Evolutionary conservation across 2,113 vertebrate species (phyloP).

Genomic region (Leuciscus idus): DNA sequence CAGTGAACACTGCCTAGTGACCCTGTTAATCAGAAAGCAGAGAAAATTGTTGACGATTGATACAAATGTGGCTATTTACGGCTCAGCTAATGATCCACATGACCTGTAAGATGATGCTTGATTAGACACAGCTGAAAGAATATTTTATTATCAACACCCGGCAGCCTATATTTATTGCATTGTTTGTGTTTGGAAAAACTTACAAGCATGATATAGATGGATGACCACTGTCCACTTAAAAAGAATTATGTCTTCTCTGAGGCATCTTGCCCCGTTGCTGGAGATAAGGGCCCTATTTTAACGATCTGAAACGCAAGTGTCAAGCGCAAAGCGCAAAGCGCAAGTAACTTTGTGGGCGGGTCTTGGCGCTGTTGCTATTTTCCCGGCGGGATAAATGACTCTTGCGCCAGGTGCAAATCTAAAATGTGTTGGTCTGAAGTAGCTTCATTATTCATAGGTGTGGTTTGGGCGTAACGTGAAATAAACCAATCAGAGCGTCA

Average conservation of each 20-base stretch:
- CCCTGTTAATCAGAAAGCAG: neutral
- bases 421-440: too few species aligned
- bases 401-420: too few species aligned
- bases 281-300: too few species aligned
- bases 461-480: too few species aligned
- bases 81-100: conserved; percentile 18
- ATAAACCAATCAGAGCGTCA: too few species aligned
- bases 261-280: neutral
- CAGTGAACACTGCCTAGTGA: neutral
- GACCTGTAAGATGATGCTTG: neutral
- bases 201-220: neutral
- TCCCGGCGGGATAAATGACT: too few species aligned
- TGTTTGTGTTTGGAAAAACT: conserved; percentile 8
- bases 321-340: too few species aligned
- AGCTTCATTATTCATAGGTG: too few species aligned
- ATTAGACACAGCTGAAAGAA: neutral
- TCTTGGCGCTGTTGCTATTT: too few species aligned
- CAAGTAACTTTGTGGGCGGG: too few species aligned
- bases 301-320: too few species aligned
- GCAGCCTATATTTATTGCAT: neutral
- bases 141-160: neutral
- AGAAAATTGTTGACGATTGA: neutral
- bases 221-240: neutral
- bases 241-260: neutral
- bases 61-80: conserved; percentile 15